A percentile compares a stretch with the other conserved stretches of the same genome.
These are phyloP conservation scores for Damaliscus lunatus DNA, from an alignment of 2,113 vertebrate species.

Conservation along the genomic window DNA sequence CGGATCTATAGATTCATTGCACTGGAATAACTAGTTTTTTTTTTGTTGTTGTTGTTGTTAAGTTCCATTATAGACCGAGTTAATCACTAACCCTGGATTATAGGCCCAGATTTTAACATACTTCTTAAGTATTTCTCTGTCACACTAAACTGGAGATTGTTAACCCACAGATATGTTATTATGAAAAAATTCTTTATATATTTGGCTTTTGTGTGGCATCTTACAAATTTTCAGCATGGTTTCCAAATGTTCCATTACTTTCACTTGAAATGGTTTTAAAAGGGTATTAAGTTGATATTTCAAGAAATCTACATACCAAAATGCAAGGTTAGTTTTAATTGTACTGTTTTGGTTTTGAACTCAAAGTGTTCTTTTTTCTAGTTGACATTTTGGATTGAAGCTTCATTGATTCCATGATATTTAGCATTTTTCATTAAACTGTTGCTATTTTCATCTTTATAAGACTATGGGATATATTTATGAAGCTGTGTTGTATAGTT, in stretches of 20 bases:
- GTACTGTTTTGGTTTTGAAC: background rate
- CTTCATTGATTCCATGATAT: background rate
- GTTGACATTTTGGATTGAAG: background rate
- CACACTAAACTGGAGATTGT: background rate
- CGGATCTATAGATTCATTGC: background rate
- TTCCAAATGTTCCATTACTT: background rate
- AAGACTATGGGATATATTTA: background rate
- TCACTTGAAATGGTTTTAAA: background rate
- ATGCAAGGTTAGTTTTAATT: background rate
- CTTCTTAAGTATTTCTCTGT: background rate
- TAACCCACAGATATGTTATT: background rate
- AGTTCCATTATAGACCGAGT: background rate
- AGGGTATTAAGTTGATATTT: background rate
- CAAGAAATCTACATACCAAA: background rate
- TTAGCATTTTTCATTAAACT: background rate
- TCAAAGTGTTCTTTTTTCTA: background rate
- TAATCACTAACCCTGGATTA: background rate
- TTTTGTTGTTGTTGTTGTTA: background rate
- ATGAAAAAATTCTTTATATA: background rate
- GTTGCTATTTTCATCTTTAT: background rate
- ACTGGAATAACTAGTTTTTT: background rate
- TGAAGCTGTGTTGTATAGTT: background rate
- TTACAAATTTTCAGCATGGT: background rate
- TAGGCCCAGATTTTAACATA: background rate
- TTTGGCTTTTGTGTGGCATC: background rate